These are phyloP conservation scores for Odocoileus virginianus DNA, from an alignment of 2,113 vertebrate genomes.

Conservation along the genomic window DNA sequence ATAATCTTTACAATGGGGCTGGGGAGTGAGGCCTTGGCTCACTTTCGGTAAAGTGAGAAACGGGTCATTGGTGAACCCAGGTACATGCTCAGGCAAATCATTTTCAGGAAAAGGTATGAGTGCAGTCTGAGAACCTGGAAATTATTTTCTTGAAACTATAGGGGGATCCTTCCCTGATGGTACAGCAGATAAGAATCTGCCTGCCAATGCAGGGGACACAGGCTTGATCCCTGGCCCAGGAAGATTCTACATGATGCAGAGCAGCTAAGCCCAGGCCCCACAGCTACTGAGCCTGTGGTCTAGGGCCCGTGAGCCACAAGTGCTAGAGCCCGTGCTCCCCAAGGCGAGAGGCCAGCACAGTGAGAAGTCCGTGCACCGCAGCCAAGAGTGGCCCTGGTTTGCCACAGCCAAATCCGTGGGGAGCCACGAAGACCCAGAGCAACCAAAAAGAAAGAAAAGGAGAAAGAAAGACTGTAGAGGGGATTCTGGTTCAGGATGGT, in stretches of 20 bases:
- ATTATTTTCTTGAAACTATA: not conserved
- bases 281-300: not conserved
- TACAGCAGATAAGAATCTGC: not conserved
- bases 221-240: not conserved
- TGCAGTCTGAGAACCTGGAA: not conserved
- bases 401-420: not conserved
- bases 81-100: not conserved
- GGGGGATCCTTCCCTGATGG: not conserved
- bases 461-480: not conserved
- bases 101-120: not conserved
- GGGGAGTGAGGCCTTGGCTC: not conserved
- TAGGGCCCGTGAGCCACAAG: fast-evolving
- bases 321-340: not conserved
- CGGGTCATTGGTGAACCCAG: not conserved
- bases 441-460: not conserved
- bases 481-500: not conserved
- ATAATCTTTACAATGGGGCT: not conserved
- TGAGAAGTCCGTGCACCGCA: not conserved
- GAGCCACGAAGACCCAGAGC: not conserved
- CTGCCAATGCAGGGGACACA: not conserved
- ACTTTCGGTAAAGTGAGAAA: not conserved
- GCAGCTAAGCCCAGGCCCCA: not conserved
- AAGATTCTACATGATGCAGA: not conserved
- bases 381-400: not conserved
- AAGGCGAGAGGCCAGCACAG: not conserved